Evolutionary conservation across 1,140 invertebrate genomes (phyloP).

Genomic region (Aethina tumida): DNA sequence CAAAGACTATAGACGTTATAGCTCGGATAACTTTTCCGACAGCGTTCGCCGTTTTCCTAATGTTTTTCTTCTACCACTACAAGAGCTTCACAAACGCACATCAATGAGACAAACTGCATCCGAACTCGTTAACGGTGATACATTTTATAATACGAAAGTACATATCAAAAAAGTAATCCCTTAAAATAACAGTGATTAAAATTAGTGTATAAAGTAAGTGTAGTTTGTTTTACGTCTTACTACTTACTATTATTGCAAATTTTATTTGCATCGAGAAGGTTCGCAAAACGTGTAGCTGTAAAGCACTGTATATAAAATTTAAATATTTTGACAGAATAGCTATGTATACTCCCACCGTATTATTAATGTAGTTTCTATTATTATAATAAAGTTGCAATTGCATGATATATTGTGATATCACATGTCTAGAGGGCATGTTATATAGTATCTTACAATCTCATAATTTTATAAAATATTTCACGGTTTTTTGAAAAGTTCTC

Average conservation of each 20-base stretch:
- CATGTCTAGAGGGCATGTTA: slow-evolving; percentile 1
- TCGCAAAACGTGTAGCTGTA: slow-evolving; percentile 28
- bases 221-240: slow-evolving; percentile 10
- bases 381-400: slow-evolving; percentile 2
- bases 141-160: slow-evolving; percentile 11
- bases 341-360: slow-evolving; percentile 15
- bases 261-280: slow-evolving; percentile 17
- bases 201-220: slow-evolving; percentile 8
- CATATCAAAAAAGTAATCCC: slow-evolving; percentile 17
- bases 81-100: slow-evolving; percentile 47
- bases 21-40: slow-evolving; percentile 85
- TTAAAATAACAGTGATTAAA: slow-evolving; percentile 12
- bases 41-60: slow-evolving; percentile 83
- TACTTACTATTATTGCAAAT: slow-evolving; percentile 14
- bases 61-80: slow-evolving; percentile 91
- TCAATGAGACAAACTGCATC: slow-evolving; percentile 8
- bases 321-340: slow-evolving; percentile 13
- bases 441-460: background rate
- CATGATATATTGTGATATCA: slow-evolving; percentile 9
- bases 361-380: slow-evolving; percentile 9
- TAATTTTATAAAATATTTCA: background rate
- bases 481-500: too few species aligned
- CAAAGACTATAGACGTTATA: slow-evolving; percentile 90
- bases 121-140: background rate
- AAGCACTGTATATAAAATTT: slow-evolving; percentile 24